phyloP scores from a whole-genome alignment of 2,888 invertebrate genomes.

The Drosophila sordidula region DNA sequence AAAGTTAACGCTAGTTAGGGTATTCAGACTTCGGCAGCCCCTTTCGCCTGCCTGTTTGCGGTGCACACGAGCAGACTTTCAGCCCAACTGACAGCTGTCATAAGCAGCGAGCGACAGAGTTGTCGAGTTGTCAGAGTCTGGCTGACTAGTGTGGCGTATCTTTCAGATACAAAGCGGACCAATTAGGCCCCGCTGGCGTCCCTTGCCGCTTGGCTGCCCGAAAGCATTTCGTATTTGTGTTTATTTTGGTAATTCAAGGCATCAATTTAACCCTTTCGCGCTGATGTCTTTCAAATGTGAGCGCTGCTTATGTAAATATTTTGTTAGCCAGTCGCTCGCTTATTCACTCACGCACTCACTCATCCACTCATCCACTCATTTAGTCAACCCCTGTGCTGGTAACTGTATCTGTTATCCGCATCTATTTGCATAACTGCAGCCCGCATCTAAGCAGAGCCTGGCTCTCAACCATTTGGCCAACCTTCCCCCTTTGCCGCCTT shows the following conservation, averaged over 20 bases:
- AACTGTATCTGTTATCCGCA: constrained; percentile 22
- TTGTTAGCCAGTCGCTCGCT: constrained; percentile 30
- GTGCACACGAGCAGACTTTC: constrained; percentile 56
- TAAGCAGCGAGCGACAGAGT: constrained; percentile 67
- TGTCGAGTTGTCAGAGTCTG: constrained; percentile 63
- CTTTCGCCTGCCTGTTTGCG: neutral
- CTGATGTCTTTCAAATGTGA: constrained; percentile 74
- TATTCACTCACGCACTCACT: too few relatives aligned
- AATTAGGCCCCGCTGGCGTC: constrained; percentile 56
- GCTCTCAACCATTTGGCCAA: constrained; percentile 40
- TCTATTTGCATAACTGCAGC: constrained; percentile 66
- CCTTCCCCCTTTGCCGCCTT: constrained; percentile 25
- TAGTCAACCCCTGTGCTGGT: constrained; percentile 20
- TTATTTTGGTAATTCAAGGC: constrained; percentile 78
- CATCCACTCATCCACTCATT: too few relatives aligned
- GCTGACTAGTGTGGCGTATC: constrained; percentile 40
- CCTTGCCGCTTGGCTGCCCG: constrained; percentile 42
- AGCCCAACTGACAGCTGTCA: constrained; percentile 66
- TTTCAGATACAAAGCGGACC: constrained; percentile 68
- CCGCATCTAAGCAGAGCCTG: constrained; percentile 40
- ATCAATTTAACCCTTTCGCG: constrained; percentile 70
- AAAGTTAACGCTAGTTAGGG: neutral
- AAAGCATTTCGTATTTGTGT: constrained; percentile 69
- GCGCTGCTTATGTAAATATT: constrained; percentile 74
- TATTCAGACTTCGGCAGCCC: neutral